These are phyloP conservation scores for Xanthia togata DNA, from an alignment of 2,888 invertebrate genomes.

Conservation along the genomic window DNA sequence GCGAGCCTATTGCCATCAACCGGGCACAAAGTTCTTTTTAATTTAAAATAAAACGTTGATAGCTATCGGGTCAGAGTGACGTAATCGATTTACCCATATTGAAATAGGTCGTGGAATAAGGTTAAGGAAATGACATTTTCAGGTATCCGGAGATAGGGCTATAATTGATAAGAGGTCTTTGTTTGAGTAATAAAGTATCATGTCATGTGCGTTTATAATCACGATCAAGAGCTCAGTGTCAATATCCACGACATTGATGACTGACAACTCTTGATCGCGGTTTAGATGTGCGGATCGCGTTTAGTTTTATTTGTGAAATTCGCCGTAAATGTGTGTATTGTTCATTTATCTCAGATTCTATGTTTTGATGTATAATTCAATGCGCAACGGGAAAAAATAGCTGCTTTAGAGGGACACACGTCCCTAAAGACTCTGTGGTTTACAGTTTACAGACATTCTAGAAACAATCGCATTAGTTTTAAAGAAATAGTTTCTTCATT, in stretches of 20 bases:
- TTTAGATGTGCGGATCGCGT: not conserved
- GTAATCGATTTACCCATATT: conserved; percentile 15
- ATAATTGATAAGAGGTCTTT: not conserved
- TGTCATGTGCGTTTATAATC: not conserved
- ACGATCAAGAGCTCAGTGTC: not conserved
- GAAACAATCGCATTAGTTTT: not conserved
- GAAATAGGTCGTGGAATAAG: not conserved
- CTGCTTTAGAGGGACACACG: not conserved
- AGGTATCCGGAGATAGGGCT: not conserved
- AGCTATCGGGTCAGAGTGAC: conserved; percentile 7
- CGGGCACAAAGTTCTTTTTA: not conserved
- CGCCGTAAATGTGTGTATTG: not conserved
- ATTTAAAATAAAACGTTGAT: conserved; percentile 1
- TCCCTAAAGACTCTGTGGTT: not conserved
- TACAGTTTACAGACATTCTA: not conserved
- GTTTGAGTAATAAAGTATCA: not conserved
- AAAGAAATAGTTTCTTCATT: not conserved
- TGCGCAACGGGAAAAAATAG: too few species aligned
- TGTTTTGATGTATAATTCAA: not conserved
- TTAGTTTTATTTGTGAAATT: not conserved
- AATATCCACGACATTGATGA: not conserved
- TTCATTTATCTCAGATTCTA: not conserved
- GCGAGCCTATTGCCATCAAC: too few species aligned
- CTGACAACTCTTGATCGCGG: not conserved
- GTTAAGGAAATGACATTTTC: not conserved